Evolutionary conservation across 2,888 invertebrate genomes (phyloP), one percentile per base, ranked within the genome.

Genomic region (Ophioninae sp.): DNA sequence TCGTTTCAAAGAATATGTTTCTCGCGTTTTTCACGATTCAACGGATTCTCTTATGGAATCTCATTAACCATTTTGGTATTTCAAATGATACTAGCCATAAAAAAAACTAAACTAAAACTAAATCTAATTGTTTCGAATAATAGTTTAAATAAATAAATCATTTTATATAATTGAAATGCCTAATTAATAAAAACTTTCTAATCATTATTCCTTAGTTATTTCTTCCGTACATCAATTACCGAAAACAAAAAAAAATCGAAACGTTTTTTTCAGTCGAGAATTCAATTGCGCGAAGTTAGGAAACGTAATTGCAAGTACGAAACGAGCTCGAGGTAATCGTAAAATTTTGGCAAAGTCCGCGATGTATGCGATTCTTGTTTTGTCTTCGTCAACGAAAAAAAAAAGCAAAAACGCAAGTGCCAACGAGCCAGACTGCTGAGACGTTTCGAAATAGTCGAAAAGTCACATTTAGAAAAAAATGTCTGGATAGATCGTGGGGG

Each of bases 381-480:
- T 58, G 58, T 71, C 71, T 37, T 39, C 37, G 37, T 39, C 23
- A 22, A 23, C 58, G 39, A 58, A 71, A 22, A 59, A 59, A 59
- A 59, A 59, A 59, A 59, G 30, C 30, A 59, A 59, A 59, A 59
- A 20, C 17, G 17, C 17, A 51, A 22, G 37, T 59, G 58, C 58
- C 58, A 39, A 65, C 56, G 30, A 22, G 37, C 64, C 56, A 59
- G 67, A 68, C 9, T n/a, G 41, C 23, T 56, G 30, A 65, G 65
- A 56, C 22, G 3, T 37, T 64, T 76, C 17, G 51, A 58, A 58
- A 59, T 22, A 56, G 56, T 76, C 39, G 9, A 39, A 67, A 65
- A 58, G 58, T 67, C 67, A 65, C 22, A 67, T 58, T 76, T 41
- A 65, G 30, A 65, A 6, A 63, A 51, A 74, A 51, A 63, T 22